Conservation (phyloP, 2,113 vertebrate species). For the Paradoxurus hermaphroditus region DNA sequence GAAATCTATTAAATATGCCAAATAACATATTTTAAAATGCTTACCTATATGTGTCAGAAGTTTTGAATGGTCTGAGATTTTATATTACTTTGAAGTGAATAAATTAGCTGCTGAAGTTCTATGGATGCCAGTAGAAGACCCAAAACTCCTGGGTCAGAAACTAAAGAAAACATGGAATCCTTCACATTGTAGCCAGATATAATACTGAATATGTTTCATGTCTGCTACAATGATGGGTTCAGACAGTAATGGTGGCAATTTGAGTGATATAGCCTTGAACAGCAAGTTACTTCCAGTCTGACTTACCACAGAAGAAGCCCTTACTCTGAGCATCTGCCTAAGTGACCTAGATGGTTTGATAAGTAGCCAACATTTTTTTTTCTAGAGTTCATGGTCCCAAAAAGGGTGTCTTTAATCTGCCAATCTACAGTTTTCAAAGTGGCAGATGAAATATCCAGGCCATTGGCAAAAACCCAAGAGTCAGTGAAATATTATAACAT, state of each 20-base stretch:
- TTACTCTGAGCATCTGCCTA: not conserved
- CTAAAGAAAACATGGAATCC: not conserved
- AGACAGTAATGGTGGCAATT: not conserved
- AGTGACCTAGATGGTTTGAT: not conserved
- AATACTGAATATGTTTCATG: not conserved
- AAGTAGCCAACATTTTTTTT: not conserved
- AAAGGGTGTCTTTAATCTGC: not conserved
- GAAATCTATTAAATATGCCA: not conserved
- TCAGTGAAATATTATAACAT: not conserved
- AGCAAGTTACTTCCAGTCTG: not conserved
- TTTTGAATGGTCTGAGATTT: not conserved
- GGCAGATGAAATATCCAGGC: not conserved
- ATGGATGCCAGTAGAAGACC: not conserved
- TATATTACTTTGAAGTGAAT: not conserved
- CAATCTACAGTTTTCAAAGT: not conserved
- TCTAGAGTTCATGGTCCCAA: not conserved
- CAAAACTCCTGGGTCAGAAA: not conserved
- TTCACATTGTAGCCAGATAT: not conserved
- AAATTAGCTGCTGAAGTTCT: not conserved
- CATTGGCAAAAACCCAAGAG: not conserved
- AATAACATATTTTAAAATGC: not conserved
- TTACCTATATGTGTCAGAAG: not conserved
- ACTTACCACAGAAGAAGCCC: not conserved
- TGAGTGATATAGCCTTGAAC: not conserved
- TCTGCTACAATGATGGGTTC: not conserved